Percentiles rank a stretch among this genome's conserved stretches.
Conservation (phyloP, 1,140 invertebrate species). For the Bilobella aurantiaca region DNA sequence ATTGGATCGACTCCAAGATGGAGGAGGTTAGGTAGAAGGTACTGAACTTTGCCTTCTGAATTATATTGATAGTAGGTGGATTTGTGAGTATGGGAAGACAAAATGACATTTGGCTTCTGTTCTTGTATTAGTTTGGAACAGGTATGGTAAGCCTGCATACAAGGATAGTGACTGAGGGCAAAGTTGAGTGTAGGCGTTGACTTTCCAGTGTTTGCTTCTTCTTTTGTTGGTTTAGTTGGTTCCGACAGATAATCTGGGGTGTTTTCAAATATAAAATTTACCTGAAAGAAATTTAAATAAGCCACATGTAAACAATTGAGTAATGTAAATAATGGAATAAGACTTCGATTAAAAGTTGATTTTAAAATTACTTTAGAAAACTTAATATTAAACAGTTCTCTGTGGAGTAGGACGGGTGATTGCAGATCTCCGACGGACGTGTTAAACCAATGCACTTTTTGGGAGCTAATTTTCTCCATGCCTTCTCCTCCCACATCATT, state of each 20-base stretch:
- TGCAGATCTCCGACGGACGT: conserved; percentile 57
- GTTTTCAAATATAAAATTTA: no score
- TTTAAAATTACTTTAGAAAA: neutral
- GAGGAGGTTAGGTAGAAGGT: neutral
- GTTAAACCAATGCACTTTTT: conserved; percentile 67
- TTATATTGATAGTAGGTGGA: neutral
- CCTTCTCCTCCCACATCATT: conserved; percentile 90
- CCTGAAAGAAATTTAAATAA: no score
- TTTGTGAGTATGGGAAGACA: neutral
- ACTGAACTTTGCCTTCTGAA: neutral
- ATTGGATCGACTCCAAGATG: neutral
- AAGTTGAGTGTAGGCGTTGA: no score
- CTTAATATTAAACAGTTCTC: neutral
- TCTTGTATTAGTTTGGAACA: neutral
- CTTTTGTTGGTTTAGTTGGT: no score
- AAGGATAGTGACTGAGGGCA: neutral
- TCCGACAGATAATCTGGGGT: no score
- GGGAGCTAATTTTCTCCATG: conserved; percentile 55
- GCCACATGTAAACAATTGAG: no score
- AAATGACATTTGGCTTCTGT: neutral
- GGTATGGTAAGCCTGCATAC: neutral
- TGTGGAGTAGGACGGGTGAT: neutral
- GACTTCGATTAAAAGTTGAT: no score
- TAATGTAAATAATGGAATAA: no score
- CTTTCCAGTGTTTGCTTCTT: no score